phyloP scores from a whole-genome alignment of 1,140 invertebrate genomes.

The Aricia agestis region DNA sequence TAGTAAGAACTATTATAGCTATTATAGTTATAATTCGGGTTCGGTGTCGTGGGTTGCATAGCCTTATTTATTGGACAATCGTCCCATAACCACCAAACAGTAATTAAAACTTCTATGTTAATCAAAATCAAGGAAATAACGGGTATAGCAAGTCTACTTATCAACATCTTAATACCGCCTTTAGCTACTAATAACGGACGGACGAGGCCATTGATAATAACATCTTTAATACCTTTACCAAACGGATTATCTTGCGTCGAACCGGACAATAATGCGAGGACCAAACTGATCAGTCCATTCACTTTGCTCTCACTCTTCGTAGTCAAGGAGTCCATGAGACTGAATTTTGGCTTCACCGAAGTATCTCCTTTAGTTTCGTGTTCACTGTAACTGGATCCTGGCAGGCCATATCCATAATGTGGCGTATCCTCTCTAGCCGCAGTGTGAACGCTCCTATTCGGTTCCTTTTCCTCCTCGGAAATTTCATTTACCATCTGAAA shows the following conservation, averaged over 20 bases:
- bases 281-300: slow-evolving; percentile 46
- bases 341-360: slow-evolving; percentile 24
- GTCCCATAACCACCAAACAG: slow-evolving; percentile 70
- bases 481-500: slow-evolving; percentile 24
- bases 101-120: slow-evolving; percentile 60
- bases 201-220: slow-evolving; percentile 54
- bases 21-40: slow-evolving; percentile 15
- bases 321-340: slow-evolving; percentile 41
- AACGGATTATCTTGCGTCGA: slow-evolving; percentile 37
- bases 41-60: not conserved
- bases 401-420: not conserved
- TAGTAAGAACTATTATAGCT: slow-evolving; percentile 8
- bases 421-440: not conserved
- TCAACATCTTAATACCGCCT: slow-evolving; percentile 54
- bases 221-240: slow-evolving; percentile 52
- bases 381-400: not conserved
- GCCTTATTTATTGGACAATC: slow-evolving; percentile 41
- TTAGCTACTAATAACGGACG: slow-evolving; percentile 52
- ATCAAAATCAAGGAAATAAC: slow-evolving; percentile 55
- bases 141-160: slow-evolving; percentile 59
- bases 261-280: slow-evolving; percentile 47
- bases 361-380: slow-evolving; percentile 17
- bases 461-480: slow-evolving; percentile 20
- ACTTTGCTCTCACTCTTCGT: slow-evolving; percentile 47
- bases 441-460: slow-evolving; percentile 14